Evolutionary conservation across 2,797 vertebrate genomes (phyloP).

Genomic region (Poeciliopsis presidionis): DNA sequence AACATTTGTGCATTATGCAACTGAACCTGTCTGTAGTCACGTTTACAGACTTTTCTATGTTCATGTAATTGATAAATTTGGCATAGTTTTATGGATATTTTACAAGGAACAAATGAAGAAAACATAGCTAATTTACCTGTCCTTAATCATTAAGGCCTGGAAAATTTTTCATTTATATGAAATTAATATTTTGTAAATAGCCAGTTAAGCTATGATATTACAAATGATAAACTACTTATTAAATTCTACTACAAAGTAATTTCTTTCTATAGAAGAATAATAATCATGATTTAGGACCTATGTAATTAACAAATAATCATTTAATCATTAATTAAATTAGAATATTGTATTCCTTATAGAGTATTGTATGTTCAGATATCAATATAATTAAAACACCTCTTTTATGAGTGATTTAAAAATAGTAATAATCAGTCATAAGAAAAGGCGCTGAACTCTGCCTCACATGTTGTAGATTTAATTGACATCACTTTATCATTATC

Average conservation of each 20-base stretch:
- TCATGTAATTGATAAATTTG: background rate
- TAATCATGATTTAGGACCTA: background rate
- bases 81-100: background rate
- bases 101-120: background rate
- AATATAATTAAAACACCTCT: background rate
- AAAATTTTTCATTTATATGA: background rate
- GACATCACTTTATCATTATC: background rate
- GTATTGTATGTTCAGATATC: background rate
- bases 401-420: background rate
- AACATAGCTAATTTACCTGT: background rate
- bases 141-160: background rate
- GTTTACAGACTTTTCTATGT: background rate
- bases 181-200: background rate
- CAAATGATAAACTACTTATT: background rate
- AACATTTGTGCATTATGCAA: background rate
- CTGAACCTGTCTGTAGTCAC: conserved; percentile 9
- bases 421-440: background rate
- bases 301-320: background rate
- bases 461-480: background rate
- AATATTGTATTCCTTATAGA: background rate
- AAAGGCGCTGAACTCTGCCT: background rate
- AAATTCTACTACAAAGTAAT: background rate
- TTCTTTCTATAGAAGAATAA: background rate
- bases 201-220: background rate
- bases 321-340: background rate